These are phyloP conservation scores for Drosophila kurseongensis DNA, from an alignment of 1,140 invertebrate species.

Conservation along the genomic window DNA sequence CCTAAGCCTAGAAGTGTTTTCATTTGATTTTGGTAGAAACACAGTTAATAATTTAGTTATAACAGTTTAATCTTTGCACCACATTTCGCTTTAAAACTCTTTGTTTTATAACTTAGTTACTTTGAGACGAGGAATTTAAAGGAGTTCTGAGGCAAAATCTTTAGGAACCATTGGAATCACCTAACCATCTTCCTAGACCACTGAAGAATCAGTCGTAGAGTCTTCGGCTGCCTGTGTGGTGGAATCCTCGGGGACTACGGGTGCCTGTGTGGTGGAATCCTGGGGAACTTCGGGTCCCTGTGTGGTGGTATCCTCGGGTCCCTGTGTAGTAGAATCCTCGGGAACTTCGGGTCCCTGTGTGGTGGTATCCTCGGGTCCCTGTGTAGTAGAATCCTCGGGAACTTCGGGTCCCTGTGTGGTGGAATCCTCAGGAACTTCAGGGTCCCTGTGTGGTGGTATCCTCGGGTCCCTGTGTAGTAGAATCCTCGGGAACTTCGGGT, in stretches of 20 bases:
- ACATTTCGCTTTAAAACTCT: not conserved
- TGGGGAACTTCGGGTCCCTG: not conserved
- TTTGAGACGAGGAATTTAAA: not conserved
- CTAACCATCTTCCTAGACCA: not conserved
- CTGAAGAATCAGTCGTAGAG: slow-evolving; percentile 14
- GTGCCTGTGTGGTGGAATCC: slow-evolving; percentile 1
- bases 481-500: slow-evolving; percentile 6
- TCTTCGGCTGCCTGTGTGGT: slow-evolving; percentile 13
- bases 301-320: slow-evolving; percentile 4
- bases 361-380: not conserved
- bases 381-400: no score
- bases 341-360: slow-evolving; percentile 8
- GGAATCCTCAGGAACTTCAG: slow-evolving; percentile 6
- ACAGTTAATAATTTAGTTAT: slow-evolving; percentile 24
- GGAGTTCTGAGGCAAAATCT: not conserved
- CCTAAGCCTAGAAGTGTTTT: slow-evolving; percentile 6
- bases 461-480: slow-evolving; percentile 16
- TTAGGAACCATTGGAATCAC: not conserved
- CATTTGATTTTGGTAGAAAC: not conserved
- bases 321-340: slow-evolving; percentile 4
- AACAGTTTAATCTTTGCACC: slow-evolving; percentile 23
- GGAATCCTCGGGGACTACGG: slow-evolving; percentile 5
- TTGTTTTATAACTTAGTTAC: not conserved
- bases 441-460: slow-evolving; percentile 25
- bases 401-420: slow-evolving; percentile 5